These are phyloP conservation scores for Anoncus sp. DNA, from an alignment of 2,888 invertebrate genomes.

Conservation along the genomic window DNA sequence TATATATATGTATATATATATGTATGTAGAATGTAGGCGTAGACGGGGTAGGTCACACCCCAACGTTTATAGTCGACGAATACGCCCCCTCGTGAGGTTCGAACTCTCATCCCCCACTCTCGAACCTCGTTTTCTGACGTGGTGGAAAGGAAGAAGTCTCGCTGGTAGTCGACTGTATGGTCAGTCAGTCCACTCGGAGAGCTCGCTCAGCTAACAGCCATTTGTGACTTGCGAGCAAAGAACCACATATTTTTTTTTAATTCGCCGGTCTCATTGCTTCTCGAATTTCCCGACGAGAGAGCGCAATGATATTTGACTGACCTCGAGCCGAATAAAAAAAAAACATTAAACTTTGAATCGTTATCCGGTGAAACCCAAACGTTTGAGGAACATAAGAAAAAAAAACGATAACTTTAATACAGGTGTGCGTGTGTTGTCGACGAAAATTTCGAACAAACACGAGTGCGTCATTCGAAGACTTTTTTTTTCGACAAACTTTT, in stretches of 20 bases:
- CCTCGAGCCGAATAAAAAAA: too few species aligned
- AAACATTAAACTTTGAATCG: background rate
- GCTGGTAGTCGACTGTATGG: slow-evolving; percentile 70
- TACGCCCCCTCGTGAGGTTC: slow-evolving; percentile 65
- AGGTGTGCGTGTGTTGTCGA: background rate
- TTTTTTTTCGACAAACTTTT: background rate
- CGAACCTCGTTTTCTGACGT: slow-evolving; percentile 18
- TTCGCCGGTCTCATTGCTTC: background rate
- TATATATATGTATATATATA: background rate
- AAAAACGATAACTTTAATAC: slow-evolving; percentile 8
- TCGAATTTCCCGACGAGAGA: background rate
- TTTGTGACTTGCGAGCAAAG: slow-evolving; percentile 21
- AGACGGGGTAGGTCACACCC: slow-evolving; percentile 59
- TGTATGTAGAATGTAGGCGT: slow-evolving; percentile 48
- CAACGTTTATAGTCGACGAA: slow-evolving; percentile 46
- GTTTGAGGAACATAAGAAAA: background rate
- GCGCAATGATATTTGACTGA: too few species aligned
- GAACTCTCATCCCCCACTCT: slow-evolving; percentile 55
- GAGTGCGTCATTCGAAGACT: background rate
- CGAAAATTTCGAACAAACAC: slow-evolving; percentile 10
- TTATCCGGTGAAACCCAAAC: background rate
- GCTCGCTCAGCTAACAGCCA: slow-evolving; percentile 77
- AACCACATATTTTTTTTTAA: background rate
- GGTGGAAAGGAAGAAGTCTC: slow-evolving; percentile 77
- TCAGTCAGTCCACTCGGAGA: slow-evolving; percentile 81